Percentiles rank a stretch among this genome's conserved stretches.
Conservation (phyloP, 1,140 invertebrate genomes). For the Cephus cinctus region DNA sequence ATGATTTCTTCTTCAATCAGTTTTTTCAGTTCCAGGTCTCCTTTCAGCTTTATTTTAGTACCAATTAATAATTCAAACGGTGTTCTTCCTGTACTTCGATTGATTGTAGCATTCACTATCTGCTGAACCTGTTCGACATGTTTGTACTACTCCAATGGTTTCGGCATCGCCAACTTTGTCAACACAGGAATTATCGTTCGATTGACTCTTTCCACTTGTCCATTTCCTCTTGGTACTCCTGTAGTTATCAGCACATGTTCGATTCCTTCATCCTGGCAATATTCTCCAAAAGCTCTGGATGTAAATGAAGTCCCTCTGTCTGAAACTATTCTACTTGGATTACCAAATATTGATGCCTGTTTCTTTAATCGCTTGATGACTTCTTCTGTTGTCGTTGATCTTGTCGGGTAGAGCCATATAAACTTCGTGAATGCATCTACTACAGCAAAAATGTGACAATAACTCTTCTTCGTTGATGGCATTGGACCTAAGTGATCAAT, state of each 20-base stretch:
- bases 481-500: slow-evolving; percentile 32
- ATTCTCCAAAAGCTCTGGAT: slow-evolving; percentile 9
- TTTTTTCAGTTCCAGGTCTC: slow-evolving; percentile 21
- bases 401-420: slow-evolving; percentile 45
- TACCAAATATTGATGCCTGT: slow-evolving; percentile 22
- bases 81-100: slow-evolving; percentile 28
- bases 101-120: slow-evolving; percentile 33
- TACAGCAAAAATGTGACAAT: slow-evolving; percentile 42
- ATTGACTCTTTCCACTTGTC: no score
- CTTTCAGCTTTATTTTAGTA: slow-evolving; percentile 28
- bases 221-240: no score
- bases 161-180: no score
- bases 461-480: slow-evolving; percentile 27
- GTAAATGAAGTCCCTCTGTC: slow-evolving; percentile 6
- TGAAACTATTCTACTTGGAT: slow-evolving; percentile 9
- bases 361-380: slow-evolving; percentile 26
- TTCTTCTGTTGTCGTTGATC: slow-evolving; percentile 29
- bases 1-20: slow-evolving; percentile 10
- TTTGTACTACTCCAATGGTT: no score
- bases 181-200: no score
- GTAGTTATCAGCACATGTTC: slow-evolving; percentile 20
- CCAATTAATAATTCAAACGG: slow-evolving; percentile 37
- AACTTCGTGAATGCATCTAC: no score
- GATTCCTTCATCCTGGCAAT: slow-evolving; percentile 17
- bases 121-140: slow-evolving; percentile 29